Percentiles rank a stretch among this genome's conserved stretches.
phyloP scores from a whole-genome alignment of 2,113 vertebrate genomes.

The Girardinichthys multiradiatus region DNA sequence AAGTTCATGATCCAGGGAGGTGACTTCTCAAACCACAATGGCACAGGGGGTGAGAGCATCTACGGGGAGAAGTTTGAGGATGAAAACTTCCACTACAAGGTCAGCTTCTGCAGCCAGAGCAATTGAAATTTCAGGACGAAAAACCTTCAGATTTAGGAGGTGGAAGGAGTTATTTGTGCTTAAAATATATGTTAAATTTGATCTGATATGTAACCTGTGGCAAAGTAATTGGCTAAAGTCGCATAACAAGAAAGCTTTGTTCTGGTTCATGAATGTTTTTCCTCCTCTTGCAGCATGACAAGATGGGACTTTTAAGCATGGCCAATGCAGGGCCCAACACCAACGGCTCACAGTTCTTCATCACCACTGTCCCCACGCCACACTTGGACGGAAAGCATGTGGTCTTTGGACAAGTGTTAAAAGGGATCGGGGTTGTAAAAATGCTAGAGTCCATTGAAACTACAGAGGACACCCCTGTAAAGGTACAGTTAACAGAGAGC shows the following conservation, averaged over 20 bases:
- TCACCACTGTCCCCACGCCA: constrained; percentile 91
- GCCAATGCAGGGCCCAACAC: constrained; percentile 92
- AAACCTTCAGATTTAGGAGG: no score
- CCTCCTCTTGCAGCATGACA: constrained; percentile 85
- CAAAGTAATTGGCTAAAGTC: no score
- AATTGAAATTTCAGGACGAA: no score
- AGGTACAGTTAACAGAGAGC: constrained; percentile 47
- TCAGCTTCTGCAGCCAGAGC: constrained; percentile 43
- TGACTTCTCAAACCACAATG: constrained; percentile 97
- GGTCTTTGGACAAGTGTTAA: constrained; percentile 93
- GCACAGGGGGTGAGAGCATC: constrained; percentile 97
- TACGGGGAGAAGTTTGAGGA: constrained; percentile 99
- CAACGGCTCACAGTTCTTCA: constrained; percentile 97
- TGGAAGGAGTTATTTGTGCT: no score
- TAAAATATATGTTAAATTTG: no score
- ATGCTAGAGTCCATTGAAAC: constrained; percentile 88
- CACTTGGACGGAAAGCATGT: constrained; percentile 95
- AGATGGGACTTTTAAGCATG: constrained; percentile 92
- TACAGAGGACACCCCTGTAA: constrained; percentile 84
- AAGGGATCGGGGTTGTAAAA: constrained; percentile 90
- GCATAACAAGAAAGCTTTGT: no score
- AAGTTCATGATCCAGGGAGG: constrained; percentile 98
- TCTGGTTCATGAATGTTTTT: not conserved
- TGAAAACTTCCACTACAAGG: constrained; percentile 97
- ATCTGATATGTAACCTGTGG: no score